Evolutionary conservation across 2,888 invertebrate species (phyloP).

Genomic region (Drosophila limbata): DNA sequence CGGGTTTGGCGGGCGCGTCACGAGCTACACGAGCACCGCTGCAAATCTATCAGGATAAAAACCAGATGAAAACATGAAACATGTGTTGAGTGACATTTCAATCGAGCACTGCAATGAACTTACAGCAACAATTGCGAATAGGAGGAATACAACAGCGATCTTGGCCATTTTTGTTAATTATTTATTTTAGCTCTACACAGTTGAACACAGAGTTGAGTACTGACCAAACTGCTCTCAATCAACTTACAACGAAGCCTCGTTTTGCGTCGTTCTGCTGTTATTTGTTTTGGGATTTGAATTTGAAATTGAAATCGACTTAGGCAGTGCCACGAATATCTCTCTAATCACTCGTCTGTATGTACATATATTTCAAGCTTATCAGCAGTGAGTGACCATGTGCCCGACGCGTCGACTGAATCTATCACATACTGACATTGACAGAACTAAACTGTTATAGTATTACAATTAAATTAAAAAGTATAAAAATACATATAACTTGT

Average conservation of each 20-base stretch:
- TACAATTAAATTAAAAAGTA: neutral
- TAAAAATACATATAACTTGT: neutral
- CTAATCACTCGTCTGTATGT: slow-evolving; percentile 1
- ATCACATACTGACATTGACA: neutral
- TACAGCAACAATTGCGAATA: slow-evolving; percentile 57
- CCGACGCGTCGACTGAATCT: neutral
- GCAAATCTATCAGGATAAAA: slow-evolving; percentile 13
- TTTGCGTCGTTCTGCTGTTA: slow-evolving; percentile 17
- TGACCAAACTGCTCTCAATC: slow-evolving; percentile 31
- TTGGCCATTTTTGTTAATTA: slow-evolving; percentile 50
- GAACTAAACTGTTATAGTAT: neutral
- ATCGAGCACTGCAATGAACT: slow-evolving; percentile 19
- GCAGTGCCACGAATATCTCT: slow-evolving; percentile 5
- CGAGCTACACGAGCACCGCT: slow-evolving; percentile 26
- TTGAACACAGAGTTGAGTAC: slow-evolving; percentile 46
- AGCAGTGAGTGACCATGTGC: neutral
- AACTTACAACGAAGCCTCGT: slow-evolving; percentile 46
- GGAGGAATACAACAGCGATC: slow-evolving; percentile 46
- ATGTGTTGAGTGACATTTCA: neutral
- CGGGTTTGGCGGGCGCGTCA: slow-evolving; percentile 14
- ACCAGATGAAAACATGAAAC: neutral
- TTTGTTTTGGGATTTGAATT: slow-evolving; percentile 13
- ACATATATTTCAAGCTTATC: slow-evolving; percentile 8
- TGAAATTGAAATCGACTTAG: slow-evolving; percentile 5
- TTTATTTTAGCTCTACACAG: slow-evolving; percentile 36